Evolutionary conservation across 2,113 vertebrate species (phyloP), one percentile per base, ranked within the genome.

Genomic region (Heloderma charlesbogerti): DNA sequence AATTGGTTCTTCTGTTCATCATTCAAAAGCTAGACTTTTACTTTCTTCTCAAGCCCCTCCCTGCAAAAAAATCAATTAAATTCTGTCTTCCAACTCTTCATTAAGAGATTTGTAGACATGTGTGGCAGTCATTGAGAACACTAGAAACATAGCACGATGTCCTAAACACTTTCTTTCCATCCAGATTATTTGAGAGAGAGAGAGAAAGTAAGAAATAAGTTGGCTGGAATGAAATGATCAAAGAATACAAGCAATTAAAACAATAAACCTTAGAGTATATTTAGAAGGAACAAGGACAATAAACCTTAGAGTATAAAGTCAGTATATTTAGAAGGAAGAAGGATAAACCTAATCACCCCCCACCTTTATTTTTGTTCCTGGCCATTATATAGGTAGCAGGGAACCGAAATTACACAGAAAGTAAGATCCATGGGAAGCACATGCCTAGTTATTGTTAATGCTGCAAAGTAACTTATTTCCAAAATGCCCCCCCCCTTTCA

Each of bases 181-280:
- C 6, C 22, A 29, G 34, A 29, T 40, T 20, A 29, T 54, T 37
- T 43, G 2, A 77, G 31, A 66, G 10, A 74, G 72, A 57, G 6
- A 40, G 67, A 60, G 40, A 75, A 6, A 40, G 87, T 13, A 18
- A 15, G 40, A 63, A 22, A 63, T 8, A 34, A 60, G 37, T 31
- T 27, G 34, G 13, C 3, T 9, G 4, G n/a, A 69, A 22, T 5
- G 29, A 84, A 86, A 31, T 74, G 29, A 60, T 3, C 94, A 95
- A 95, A 96, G 96, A 95, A 95, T 69, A 63, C 45, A 31, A 79
- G 74, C 45, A 29, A 51, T 51, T 6, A 69, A 69, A 86, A 57
- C 72, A 78, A 51, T 6, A 54, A 10, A 66, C 12, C 9, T 29
- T 15, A 48, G 29, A 22, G 16, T 27, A n/a, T 48, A 66, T 48